phyloP scores from a whole-genome alignment of 1,140 invertebrate genomes.

The Brachionus rotundiformis region DNA sequence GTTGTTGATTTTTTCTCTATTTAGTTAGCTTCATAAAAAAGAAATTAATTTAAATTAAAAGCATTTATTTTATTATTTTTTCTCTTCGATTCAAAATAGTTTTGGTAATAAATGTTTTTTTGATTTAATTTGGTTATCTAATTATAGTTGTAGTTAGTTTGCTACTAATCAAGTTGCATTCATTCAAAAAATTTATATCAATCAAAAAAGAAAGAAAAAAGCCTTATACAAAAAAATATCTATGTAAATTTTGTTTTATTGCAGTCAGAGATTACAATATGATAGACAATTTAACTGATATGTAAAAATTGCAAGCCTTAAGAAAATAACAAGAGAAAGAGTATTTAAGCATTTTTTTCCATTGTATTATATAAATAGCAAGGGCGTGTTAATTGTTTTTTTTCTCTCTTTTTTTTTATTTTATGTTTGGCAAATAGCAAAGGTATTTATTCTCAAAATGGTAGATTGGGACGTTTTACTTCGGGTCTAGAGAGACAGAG shows the following conservation, averaged over 20 bases:
- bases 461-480: neutral
- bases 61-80: neutral
- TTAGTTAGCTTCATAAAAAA: conserved; percentile 17
- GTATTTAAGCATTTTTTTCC: neutral
- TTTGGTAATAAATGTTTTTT: conserved; percentile 38
- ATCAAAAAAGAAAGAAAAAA: conserved; percentile 27
- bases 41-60: conserved; percentile 43
- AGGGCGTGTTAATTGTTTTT: conserved; percentile 42
- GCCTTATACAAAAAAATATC: neutral
- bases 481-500: neutral
- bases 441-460: neutral
- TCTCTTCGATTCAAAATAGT: neutral
- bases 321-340: conserved; percentile 9
- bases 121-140: conserved; percentile 45
- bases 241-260: conserved; percentile 40
- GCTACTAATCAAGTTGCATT: conserved; percentile 27
- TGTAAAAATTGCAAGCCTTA: conserved; percentile 13
- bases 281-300: conserved; percentile 32
- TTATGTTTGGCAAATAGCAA: neutral
- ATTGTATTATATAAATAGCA: conserved; percentile 8
- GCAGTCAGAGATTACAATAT: conserved; percentile 43
- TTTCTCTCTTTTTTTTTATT: too few relatives aligned
- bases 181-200: conserved; percentile 26
- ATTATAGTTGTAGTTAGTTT: conserved; percentile 11
- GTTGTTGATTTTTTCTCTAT: neutral